A percentile compares a stretch with the other conserved stretches of the same genome.
These are phyloP conservation scores for Dysidea cf. avara DNA, from an alignment of 37 sponge, comb jelly and placozoan genomes.

Conservation along the genomic window DNA sequence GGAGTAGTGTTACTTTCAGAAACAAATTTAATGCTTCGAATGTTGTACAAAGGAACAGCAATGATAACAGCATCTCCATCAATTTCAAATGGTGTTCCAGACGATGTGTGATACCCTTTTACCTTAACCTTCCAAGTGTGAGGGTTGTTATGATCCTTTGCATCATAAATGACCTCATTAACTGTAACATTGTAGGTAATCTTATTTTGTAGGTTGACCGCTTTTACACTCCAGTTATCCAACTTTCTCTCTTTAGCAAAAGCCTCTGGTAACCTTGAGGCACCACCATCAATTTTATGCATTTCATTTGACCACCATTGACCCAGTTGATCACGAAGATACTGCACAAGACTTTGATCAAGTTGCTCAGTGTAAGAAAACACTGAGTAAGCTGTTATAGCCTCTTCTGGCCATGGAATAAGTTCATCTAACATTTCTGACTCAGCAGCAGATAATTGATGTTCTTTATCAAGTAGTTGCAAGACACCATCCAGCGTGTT, in stretches of 20 bases:
- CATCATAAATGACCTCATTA: constrained; percentile 5
- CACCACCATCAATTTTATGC: constrained; percentile 50
- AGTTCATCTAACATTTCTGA: too few species aligned
- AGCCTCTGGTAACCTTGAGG: constrained; percentile 33
- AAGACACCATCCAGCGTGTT: constrained; percentile 6
- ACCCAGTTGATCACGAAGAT: constrained; percentile 41
- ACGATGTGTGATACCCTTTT: neutral
- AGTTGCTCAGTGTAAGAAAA: constrained; percentile 34
- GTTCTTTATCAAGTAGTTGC: too few species aligned
- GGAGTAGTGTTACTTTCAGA: neutral
- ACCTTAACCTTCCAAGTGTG: neutral
- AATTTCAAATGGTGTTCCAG: neutral
- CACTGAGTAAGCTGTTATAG: constrained; percentile 30
- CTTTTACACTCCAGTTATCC: neutral
- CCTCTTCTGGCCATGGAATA: constrained; percentile 62
- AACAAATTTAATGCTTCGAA: constrained; percentile 22
- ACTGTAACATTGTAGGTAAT: constrained; percentile 19
- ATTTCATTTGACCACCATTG: constrained; percentile 49
- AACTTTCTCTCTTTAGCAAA: neutral
- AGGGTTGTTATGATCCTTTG: neutral
- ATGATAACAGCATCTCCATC: constrained; percentile 51
- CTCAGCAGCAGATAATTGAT: too few species aligned
- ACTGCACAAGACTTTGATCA: constrained; percentile 36
- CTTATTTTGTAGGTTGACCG: neutral
- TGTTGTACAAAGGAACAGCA: constrained; percentile 41